Base-by-base conservation (phyloP, 2,113 vertebrate species). In the Alectura lathami region DNA sequence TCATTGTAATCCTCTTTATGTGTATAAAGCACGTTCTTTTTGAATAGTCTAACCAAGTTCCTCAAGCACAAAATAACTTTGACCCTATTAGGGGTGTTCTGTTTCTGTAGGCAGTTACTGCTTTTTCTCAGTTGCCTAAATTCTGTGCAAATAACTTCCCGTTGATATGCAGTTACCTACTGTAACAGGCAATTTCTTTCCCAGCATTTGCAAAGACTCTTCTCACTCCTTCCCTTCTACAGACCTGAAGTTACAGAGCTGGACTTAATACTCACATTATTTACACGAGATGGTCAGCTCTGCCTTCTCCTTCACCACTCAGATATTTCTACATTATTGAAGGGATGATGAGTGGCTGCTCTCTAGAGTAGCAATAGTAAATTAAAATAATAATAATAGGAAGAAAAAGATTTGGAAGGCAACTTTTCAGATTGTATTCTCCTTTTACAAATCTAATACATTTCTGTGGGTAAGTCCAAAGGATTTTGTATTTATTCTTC, bases 361-460 rank as follows among this genome's bases (percentile, higher is more conserved):
- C 2, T 69, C 14, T 70, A 32, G 20, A 43, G n/a, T 11, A 43
- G n/a, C 36, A 17, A 26, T 26, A 63, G 16, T n/a, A 57, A 69
- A 69, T 29, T 29, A 22, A 57, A 57, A n/a, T n/a, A n/a, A 56
- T 32, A 56, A 32, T 30, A 54, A 59, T 34, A 27, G 30, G 23
- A 76, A 72, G 15, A 79, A 88, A n/a, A 38, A 2, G 2, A 1
- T n/a, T 85, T 63, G 22, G n/a, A 85, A 63, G 42, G n/a, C 17
- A 72, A 8, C 5, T 2, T 48, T 82, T 68, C 20, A 62, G 36
- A 26, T 7, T 2, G 0, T 17, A 57, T 83, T 73, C 4, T 88
- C 3, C 4, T 69, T 56, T 62, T 69, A 26, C 2, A 76, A 56
- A 27, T 48, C 13, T 1, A 7, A 51, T 0, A 48, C 3, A 54